These are phyloP conservation scores for Coccyzus lansbergi DNA, from an alignment of 2,797 vertebrate species.

Conservation along the genomic window DNA sequence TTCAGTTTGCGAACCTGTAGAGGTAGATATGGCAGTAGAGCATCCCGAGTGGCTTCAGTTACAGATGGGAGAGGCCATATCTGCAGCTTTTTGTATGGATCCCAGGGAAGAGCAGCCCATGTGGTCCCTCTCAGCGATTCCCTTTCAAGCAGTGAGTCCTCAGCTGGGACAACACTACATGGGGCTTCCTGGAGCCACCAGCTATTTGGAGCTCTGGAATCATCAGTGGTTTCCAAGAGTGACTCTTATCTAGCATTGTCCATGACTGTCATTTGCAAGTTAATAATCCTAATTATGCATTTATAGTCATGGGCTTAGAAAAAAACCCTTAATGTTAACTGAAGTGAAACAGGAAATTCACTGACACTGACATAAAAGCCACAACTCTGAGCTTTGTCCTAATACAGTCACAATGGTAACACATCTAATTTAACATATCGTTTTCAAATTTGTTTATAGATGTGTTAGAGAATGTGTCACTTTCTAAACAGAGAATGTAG, in stretches of 20 bases:
- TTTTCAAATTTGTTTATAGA: neutral
- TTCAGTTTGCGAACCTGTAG: neutral
- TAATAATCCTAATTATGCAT: neutral
- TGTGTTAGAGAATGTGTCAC: neutral
- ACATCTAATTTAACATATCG: neutral
- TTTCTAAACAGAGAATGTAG: neutral
- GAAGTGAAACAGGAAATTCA: slow-evolving; percentile 40
- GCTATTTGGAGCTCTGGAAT: neutral
- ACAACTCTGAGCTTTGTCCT: neutral
- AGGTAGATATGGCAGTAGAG: neutral
- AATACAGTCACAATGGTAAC: neutral
- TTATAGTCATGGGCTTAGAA: neutral
- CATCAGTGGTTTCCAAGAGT: neutral
- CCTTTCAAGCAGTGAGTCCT: neutral
- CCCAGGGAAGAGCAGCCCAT: neutral
- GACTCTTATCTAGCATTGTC: neutral
- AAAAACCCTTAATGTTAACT: neutral
- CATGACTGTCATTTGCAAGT: neutral
- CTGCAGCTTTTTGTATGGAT: neutral
- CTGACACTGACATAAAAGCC: neutral
- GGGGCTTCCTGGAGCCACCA: neutral
- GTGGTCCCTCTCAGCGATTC: neutral
- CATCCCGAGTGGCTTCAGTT: neutral
- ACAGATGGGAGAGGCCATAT: neutral
- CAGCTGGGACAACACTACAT: neutral